Evolutionary conservation across 2,113 vertebrate genomes (phyloP), one percentile per base, ranked within the genome.

Genomic region (Ibidorhyncha struthersii): DNA sequence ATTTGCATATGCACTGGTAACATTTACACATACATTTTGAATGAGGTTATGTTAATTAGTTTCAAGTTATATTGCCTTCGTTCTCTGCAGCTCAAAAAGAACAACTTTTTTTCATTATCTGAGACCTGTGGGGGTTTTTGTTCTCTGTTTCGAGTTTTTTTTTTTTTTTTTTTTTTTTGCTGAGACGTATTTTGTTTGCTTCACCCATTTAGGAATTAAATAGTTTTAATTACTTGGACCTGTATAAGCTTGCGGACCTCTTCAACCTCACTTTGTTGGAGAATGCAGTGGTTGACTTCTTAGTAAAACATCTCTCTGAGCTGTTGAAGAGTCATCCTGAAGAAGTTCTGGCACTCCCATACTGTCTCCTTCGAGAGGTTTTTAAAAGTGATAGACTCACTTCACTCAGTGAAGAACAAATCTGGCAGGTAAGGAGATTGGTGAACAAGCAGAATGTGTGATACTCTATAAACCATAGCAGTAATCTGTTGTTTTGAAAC

Each of bases 321-420:
- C 98, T 99, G 78, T 97, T 99, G 97, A 99, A 98, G 96, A 99
- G 96, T 97, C 98, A 98, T 88, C 98, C 99, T 30, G 99, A 99
- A 70, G 99, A 99, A 93, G 98, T 99, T 83, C 98, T 99, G 94
- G 98, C 98, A 55, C 98, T 99, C 34, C 99, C 99, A 26, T 99
- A 99, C 96, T 98, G 99, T 96, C 99, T 99, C 82, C 99, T 99
- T 69, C 98, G 98, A 98, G 99, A 99, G 95, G 99, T 99, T 95
- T 99, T 99, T 93, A 99, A 99, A 98, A 99, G 99, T 6, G 99
- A 99, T 98, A 99, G 98, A 83, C 99, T 99, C 94, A 99, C 99
- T 90, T 99, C 99, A 22, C 98, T 99, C 90, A 99, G 98, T 4
- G 99, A 99, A 97, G 99, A 99, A 93, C 99, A 99, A 97, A 99